Conservation (phyloP, 2,797 vertebrate species). For the Carcharodon carcharias region DNA sequence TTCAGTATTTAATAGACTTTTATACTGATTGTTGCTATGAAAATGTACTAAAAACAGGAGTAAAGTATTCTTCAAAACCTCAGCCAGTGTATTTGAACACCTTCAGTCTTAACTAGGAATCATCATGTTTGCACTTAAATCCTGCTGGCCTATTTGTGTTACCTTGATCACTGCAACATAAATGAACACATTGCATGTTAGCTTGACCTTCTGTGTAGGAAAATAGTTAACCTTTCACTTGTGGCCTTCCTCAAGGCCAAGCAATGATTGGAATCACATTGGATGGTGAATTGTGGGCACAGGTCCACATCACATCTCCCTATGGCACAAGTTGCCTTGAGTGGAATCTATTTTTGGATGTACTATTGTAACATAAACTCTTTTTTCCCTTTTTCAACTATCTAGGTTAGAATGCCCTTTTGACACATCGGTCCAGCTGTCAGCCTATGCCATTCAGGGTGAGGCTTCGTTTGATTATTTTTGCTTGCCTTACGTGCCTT, state of each 20-base stretch:
- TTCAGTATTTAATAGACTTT: background rate
- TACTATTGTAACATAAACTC: conserved; percentile 30
- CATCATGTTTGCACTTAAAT: background rate
- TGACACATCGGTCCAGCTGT: conserved; percentile 83
- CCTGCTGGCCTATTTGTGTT: too few species aligned
- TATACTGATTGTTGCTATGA: background rate
- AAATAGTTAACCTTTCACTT: background rate
- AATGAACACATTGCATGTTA: background rate
- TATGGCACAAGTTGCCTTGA: background rate
- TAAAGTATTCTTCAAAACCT: too few species aligned
- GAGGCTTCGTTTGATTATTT: conserved; percentile 45
- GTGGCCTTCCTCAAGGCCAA: background rate
- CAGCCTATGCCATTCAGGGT: conserved; percentile 89
- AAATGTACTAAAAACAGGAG: background rate
- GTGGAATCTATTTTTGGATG: background rate
- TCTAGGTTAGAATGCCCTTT: conserved; percentile 86
- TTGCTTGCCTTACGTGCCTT: background rate
- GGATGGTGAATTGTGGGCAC: background rate
- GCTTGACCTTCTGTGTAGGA: background rate
- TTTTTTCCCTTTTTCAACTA: conserved; percentile 40
- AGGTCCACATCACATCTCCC: too few species aligned
- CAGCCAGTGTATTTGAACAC: background rate
- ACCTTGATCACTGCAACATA: background rate
- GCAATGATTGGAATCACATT: background rate
- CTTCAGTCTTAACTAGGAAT: background rate